phyloP scores from a whole-genome alignment of 2,113 vertebrate genomes.

The Platysternon megacephalum region DNA sequence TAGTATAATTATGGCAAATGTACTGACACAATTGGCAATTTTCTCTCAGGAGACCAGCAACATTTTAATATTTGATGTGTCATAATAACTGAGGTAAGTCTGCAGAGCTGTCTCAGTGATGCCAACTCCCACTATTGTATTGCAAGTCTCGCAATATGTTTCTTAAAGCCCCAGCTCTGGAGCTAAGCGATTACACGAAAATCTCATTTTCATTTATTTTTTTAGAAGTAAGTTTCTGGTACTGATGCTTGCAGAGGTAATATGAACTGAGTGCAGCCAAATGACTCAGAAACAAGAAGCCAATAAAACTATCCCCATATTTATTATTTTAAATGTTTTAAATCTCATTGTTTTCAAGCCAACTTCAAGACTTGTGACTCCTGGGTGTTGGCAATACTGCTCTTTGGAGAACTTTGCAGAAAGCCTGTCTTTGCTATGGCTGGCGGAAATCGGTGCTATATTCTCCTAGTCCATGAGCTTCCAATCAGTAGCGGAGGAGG shows the following conservation, averaged over 20 bases:
- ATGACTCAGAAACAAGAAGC: neutral
- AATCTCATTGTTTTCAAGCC: neutral
- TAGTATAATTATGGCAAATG: neutral
- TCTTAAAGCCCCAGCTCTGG: neutral
- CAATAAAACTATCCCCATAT: neutral
- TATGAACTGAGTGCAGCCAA: neutral
- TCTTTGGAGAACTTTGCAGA: neutral
- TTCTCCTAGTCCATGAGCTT: neutral
- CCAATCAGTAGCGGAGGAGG: neutral
- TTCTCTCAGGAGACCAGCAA: neutral
- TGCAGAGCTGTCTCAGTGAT: neutral
- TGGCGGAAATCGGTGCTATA: fast-evolving
- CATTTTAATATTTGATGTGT: neutral
- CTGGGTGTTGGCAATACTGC: neutral
- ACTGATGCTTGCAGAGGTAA: neutral
- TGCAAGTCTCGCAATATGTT: neutral
- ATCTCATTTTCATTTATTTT: neutral
- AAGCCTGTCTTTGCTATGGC: neutral
- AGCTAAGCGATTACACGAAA: neutral
- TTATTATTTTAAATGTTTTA: neutral
- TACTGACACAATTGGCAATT: neutral
- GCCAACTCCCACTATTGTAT: neutral
- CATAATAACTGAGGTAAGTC: neutral
- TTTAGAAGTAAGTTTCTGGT: neutral
- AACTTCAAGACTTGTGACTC: neutral